These are phyloP conservation scores for Coboldia fuscipes DNA, from an alignment of 1,140 invertebrate species.

Conservation along the genomic window DNA sequence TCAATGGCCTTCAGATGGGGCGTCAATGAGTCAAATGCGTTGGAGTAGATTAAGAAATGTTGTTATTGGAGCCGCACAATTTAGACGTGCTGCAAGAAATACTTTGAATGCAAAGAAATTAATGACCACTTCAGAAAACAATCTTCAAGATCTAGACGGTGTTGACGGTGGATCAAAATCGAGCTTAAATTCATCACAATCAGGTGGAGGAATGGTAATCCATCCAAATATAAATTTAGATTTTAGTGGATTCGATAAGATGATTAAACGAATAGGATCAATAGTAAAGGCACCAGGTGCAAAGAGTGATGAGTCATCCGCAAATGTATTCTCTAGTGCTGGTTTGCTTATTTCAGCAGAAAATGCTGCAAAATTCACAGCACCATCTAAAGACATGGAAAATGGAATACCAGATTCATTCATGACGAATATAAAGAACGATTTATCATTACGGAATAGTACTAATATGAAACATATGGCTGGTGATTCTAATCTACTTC, in stretches of 20 bases:
- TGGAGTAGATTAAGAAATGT: constrained; percentile 92
- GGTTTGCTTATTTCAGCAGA: constrained; percentile 29
- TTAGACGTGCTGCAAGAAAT: constrained; percentile 40
- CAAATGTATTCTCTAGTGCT: constrained; percentile 29
- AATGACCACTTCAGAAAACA: constrained; percentile 16
- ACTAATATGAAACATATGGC: too few relatives aligned
- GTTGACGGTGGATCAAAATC: constrained; percentile 25
- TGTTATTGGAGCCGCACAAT: constrained; percentile 72
- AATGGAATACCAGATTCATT: not conserved
- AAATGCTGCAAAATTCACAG: constrained; percentile 5
- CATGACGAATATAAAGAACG: not conserved
- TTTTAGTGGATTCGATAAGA: constrained; percentile 30
- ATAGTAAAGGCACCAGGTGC: constrained; percentile 33
- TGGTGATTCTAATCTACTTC: constrained; percentile 49
- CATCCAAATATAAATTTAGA: constrained; percentile 17
- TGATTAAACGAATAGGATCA: constrained; percentile 33
- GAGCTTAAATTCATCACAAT: constrained; percentile 22
- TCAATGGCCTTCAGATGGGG: constrained; percentile 77
- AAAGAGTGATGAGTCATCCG: constrained; percentile 8
- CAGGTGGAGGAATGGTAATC: constrained; percentile 6
- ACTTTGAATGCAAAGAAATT: constrained; percentile 24
- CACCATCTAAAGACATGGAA: not conserved
- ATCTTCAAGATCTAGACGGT: constrained; percentile 23
- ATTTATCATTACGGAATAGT: too few relatives aligned
- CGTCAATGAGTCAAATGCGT: constrained; percentile 53